Evolutionary conservation across 2,888 invertebrate genomes (phyloP).

Genomic region (Gisinianus flammeolus): DNA sequence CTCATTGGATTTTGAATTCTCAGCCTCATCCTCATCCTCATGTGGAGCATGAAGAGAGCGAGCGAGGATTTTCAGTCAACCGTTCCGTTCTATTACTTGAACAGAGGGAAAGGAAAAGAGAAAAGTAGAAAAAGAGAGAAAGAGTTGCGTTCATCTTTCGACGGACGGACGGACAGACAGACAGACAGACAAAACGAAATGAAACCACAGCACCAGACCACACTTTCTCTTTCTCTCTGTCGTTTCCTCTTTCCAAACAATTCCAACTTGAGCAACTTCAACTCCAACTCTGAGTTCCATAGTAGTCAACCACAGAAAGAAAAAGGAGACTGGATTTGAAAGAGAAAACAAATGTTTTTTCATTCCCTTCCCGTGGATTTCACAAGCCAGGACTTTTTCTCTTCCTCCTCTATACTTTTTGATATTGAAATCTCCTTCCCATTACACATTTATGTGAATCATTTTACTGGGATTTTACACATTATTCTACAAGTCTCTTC

Average conservation of each 20-base stretch:
- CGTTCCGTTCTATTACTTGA: conserved; percentile 32
- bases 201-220: not conserved
- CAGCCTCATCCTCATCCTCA: no score
- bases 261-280: not conserved
- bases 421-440: conserved; percentile 13
- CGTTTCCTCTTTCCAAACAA: not conserved
- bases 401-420: not conserved
- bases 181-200: not conserved
- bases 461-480: conserved; percentile 4
- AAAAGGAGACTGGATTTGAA: conserved; percentile 2
- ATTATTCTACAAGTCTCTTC: not conserved
- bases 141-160: no score
- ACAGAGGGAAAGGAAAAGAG: not conserved
- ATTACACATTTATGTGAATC: not conserved
- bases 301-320: not conserved
- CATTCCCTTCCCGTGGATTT: conserved; percentile 1
- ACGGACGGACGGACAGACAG: not conserved
- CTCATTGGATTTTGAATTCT: conserved; percentile 19
- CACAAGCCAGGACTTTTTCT: not conserved
- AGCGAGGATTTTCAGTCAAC: conserved; percentile 15
- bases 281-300: not conserved
- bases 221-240: not conserved
- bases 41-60: conserved; percentile 25
- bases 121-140: conserved; percentile 16
- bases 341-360: conserved; percentile 25